A percentile compares a stretch with the other conserved stretches of the same genome.
phyloP scores from a whole-genome alignment of 2,797 vertebrate species.

The Halcyon badia region DNA sequence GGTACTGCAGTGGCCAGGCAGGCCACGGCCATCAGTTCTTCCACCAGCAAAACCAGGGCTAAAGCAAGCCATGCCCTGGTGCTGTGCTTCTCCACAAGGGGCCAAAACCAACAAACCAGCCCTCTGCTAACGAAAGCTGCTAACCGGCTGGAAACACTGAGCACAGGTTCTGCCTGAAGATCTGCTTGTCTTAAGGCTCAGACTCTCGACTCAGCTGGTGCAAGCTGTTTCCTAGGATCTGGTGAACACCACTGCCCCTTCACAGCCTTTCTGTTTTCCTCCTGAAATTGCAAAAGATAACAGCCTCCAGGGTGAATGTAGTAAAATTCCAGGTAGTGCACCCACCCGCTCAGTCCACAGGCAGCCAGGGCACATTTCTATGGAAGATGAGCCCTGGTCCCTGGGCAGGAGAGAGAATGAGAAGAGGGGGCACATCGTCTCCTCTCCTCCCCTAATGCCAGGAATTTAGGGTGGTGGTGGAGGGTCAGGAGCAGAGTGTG shows the following conservation, averaged over 20 bases:
- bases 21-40: not conserved
- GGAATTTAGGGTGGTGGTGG: accelerated
- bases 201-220: not conserved
- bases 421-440: accelerated
- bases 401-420: accelerated
- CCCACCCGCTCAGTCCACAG: not conserved
- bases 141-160: not conserved
- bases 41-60: not conserved
- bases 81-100: not conserved
- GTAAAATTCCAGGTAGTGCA: not conserved
- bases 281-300: not conserved
- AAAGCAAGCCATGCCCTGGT: not conserved
- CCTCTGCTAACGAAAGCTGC: not conserved
- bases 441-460: not conserved
- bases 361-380: not conserved
- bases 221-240: not conserved
- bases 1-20: too few relatives aligned
- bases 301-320: not conserved
- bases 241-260: not conserved
- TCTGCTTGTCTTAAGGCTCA: not conserved
- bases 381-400: not conserved
- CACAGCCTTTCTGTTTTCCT: not conserved
- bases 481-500: not conserved
- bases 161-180: not conserved
- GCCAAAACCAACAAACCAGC: not conserved